Base-by-base conservation (phyloP, 2,888 invertebrate species). In the Encarsia formosa region DNA sequence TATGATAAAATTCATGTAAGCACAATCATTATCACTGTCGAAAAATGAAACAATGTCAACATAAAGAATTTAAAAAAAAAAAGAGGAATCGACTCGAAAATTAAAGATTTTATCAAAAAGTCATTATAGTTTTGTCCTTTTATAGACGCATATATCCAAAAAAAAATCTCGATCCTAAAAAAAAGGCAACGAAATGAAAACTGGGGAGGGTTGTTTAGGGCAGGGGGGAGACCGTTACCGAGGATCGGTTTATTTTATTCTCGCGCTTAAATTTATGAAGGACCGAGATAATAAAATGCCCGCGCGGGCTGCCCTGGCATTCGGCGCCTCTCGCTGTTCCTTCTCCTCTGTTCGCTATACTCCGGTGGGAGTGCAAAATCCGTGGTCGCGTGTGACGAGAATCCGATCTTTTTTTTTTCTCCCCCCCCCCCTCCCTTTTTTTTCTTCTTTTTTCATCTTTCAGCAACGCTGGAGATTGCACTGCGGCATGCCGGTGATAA, bases 221-320 rank as follows among this genome's bases (percentile, higher is more conserved):
- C 5, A 15, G 32, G 5, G 8, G 15, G 15, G 15, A n/a, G 34
- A 55, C 48, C 49, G 43, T 51, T 53, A 40, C 45, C 47, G 45
- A 34, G 43, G 34, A 50, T 49, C 32, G 43, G 62, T 56, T 66
- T 67, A 66, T 68, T 68, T 70, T 66, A 68, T 68, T 67, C 63
- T 62, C 65, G 63, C 63, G 61, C 62, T 63, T 61, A 65, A 69
- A 70, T 70, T 70, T 70, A 70, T 69, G 69, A 68, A 70, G 65
- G 68, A 68, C 63, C 65, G 62, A 62, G 65, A 68, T 69, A 68
- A 69, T 69, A 70, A 69, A 69, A 66, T 68, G 62, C 63, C n/a
- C n/a, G n/a, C n/a, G n/a, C n/a, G n/a, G n/a, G n/a, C n/a, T n/a
- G 60, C 54, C 61, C 57, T 57, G 59, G 62, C 59, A 61, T 61